These are phyloP conservation scores for Aphaenogaster rudis DNA, from an alignment of 1,140 invertebrate genomes.

Conservation along the genomic window DNA sequence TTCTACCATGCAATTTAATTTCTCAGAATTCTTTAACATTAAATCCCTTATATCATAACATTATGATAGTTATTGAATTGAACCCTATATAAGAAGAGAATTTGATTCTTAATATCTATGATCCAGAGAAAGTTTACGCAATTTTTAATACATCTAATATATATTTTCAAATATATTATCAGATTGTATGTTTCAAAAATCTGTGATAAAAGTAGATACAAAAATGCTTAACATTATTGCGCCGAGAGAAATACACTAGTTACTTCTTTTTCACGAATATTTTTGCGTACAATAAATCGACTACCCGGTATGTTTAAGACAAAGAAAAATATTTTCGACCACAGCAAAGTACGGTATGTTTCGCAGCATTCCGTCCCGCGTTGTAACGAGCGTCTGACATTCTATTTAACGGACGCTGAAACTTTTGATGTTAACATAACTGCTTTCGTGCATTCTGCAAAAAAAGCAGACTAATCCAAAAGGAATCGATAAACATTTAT, in stretches of 20 bases:
- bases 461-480: background rate
- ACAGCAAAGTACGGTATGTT: constrained; percentile 46
- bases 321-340: constrained; percentile 48
- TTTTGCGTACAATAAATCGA: constrained; percentile 4
- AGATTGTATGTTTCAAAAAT: background rate
- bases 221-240: background rate
- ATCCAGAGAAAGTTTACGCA: background rate
- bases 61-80: background rate
- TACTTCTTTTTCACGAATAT: constrained; percentile 27
- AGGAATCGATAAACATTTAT: constrained; percentile 3
- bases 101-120: background rate
- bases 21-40: constrained; percentile 19
- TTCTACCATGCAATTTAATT: background rate
- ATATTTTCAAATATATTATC: background rate
- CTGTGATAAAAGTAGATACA: background rate
- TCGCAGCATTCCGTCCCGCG: constrained; percentile 33
- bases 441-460: background rate
- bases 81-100: background rate
- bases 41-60: background rate
- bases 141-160: background rate
- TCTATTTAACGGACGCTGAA: constrained; percentile 26
- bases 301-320: background rate
- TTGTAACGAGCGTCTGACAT: constrained; percentile 39
- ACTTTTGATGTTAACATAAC: constrained; percentile 31
- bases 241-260: background rate